Base-by-base conservation (phyloP, 2,797 vertebrate species). In the Rachycentron canadum region DNA sequence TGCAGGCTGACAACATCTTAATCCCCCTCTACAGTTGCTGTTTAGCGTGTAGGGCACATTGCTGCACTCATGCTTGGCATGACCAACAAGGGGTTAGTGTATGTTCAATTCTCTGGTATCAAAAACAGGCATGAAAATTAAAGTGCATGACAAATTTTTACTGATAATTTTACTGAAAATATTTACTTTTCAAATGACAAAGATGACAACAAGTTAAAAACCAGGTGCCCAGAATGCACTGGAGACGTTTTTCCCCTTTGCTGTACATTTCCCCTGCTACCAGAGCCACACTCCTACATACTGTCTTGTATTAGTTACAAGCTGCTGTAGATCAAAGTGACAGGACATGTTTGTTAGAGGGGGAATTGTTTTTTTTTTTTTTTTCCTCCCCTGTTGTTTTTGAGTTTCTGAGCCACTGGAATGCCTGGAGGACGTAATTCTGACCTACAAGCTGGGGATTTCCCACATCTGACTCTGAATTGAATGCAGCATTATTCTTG, bases 361-460 rank as follows among this genome's bases (percentile, higher is more conserved):
- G 3, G 53, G 7, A 65, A 66, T 14, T 55, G 25, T 84, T 56
- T 78, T 74, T 73, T 49, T 83, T 56, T 79, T 74, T 73, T 49
- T 61, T 53, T 56, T 41, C 26, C 36, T 57, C 69, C 13, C 45
- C 23, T 34, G 65, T 11, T 84, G 81, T 67, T 68, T 73, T 62
- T 58, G 4, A 66, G 61, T 53, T 7, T 10, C 34, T 38, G 62
- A 69, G 78, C 87, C 84, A 75, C 83, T 79, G 85, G 84, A 89
- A 87, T 85, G 83, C 84, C 88, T 69, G 53, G 11, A 85, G 76
- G 75, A 58, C 68, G 81, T 87, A 92, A 93, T 92, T 91, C 88
- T 41, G 26, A 74, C 72, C 64, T 40, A 53, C 28, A 3, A 61
- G 73, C 12, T 66, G 79, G 81, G 84, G 82, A 78, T 78, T 88